Conservation (phyloP, 1,140 invertebrate genomes). For the Drosophila gunungcola region DNA sequence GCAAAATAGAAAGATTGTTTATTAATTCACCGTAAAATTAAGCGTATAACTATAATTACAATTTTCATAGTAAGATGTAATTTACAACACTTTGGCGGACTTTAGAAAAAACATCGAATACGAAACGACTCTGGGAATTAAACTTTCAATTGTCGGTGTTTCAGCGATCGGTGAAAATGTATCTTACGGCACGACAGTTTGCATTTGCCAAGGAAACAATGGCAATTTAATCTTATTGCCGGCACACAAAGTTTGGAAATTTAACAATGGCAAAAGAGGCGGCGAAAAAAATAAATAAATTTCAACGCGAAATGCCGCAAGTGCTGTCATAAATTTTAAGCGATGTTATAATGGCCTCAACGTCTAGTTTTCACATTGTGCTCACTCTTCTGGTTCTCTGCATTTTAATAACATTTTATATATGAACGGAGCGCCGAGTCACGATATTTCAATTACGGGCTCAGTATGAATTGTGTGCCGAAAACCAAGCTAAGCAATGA, state of each 20-base stretch:
- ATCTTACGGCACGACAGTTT: constrained; percentile 24
- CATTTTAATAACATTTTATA: constrained; percentile 69
- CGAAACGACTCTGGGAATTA: too few relatives aligned
- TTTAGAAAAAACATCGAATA: constrained; percentile 43
- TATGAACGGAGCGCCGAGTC: constrained; percentile 55
- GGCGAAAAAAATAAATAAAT: constrained; percentile 38
- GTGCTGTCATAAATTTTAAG: constrained; percentile 78
- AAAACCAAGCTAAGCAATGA: constrained; percentile 19
- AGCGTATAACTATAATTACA: neutral
- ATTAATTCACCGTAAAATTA: neutral
- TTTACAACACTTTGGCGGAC: neutral
- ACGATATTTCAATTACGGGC: constrained; percentile 78
- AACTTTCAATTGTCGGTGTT: constrained; percentile 49
- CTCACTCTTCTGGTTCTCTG: constrained; percentile 18
- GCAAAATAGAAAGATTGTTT: neutral
- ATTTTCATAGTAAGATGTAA: neutral
- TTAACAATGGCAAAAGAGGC: constrained; percentile 11
- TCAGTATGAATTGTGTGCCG: constrained; percentile 59
- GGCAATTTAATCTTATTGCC: constrained; percentile 59
- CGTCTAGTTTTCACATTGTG: constrained; percentile 62
- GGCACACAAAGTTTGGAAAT: constrained; percentile 61
- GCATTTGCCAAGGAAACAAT: constrained; percentile 35
- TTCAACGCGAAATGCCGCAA: constrained; percentile 53
- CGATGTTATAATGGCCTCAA: constrained; percentile 73
- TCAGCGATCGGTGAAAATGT: constrained; percentile 5